phyloP scores from a whole-genome alignment of 1,140 invertebrate genomes.

The Notospermus geniculatus region DNA sequence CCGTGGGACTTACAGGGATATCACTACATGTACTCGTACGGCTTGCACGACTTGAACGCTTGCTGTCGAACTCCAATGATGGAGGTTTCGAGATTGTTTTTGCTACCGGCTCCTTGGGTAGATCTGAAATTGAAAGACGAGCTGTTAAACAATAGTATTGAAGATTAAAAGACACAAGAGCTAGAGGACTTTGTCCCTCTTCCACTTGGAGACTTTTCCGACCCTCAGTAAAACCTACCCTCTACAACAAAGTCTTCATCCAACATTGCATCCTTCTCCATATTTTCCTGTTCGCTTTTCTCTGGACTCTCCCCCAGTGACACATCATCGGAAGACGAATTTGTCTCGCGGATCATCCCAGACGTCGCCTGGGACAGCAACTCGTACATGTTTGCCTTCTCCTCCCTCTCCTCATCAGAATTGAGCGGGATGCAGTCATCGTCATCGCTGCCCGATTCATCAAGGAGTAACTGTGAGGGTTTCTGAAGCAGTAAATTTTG shows the following conservation, averaged over 20 bases:
- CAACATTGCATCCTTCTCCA: not conserved
- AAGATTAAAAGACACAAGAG: too few species aligned
- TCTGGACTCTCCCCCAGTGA: not conserved
- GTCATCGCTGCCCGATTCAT: too few species aligned
- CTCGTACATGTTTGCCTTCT: too few species aligned
- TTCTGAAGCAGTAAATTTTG: too few species aligned
- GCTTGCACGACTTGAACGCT: conserved; percentile 8
- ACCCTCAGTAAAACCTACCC: too few species aligned
- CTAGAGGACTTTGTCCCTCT: too few species aligned
- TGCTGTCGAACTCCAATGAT: conserved; percentile 31
- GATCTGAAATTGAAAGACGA: too few species aligned
- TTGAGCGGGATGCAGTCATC: too few species aligned
- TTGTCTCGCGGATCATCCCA: not conserved
- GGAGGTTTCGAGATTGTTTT: conserved; percentile 25
- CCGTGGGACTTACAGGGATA: conserved; percentile 74
- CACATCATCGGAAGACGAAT: not conserved
- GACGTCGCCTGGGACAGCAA: too few species aligned
- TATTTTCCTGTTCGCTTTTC: not conserved
- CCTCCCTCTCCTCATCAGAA: too few species aligned
- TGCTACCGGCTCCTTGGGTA: not conserved
- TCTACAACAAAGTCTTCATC: not conserved
- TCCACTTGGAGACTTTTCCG: not conserved
- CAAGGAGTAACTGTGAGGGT: too few species aligned
- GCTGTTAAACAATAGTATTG: not conserved
- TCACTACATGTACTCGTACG: conserved; percentile 4